Evolutionary conservation across 2,888 invertebrate genomes (phyloP).

Genomic region (Drosophila longiperda): DNA sequence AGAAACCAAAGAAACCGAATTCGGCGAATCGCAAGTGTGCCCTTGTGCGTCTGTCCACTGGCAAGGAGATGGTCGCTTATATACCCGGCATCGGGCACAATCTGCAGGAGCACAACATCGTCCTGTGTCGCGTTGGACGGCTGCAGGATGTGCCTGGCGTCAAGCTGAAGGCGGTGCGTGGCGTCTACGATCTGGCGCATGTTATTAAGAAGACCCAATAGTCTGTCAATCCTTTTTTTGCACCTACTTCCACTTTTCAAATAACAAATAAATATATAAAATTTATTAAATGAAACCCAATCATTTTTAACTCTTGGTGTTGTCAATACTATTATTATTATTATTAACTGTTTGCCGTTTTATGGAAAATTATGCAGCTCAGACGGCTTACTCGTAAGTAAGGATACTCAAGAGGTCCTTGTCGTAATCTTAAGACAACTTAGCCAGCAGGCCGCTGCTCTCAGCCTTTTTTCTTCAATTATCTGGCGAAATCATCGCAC

Average conservation of each 20-base stretch:
- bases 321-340: constrained; percentile 38
- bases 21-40: constrained; percentile 99
- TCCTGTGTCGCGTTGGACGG: constrained; percentile 94
- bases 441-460: constrained; percentile 33
- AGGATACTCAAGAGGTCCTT: constrained; percentile 15
- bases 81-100: constrained; percentile 99
- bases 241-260: constrained; percentile 18
- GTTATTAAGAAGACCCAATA: constrained; percentile 88
- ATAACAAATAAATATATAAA: constrained; percentile 1
- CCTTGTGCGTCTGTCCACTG: constrained; percentile 95
- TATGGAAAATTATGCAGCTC: constrained; percentile 67
- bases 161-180: constrained; percentile 96
- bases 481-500: constrained; percentile 4
- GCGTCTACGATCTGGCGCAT: constrained; percentile 97
- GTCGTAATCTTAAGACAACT: constrained; percentile 82
- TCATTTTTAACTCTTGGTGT: constrained; percentile 17
- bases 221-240: constrained; percentile 1
- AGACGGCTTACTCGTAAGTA: constrained; percentile 67
- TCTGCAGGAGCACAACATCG: constrained; percentile 97
- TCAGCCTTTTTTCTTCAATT: constrained; percentile 6
- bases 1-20: constrained; percentile 99
- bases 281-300: constrained; percentile 22
- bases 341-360: constrained; percentile 44
- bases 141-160: constrained; percentile 98
- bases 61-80: constrained; percentile 96